A percentile compares a stretch with the other conserved stretches of the same genome.
These are phyloP conservation scores for Erethizon dorsatum DNA, from an alignment of 2,797 vertebrate genomes.

Conservation along the genomic window DNA sequence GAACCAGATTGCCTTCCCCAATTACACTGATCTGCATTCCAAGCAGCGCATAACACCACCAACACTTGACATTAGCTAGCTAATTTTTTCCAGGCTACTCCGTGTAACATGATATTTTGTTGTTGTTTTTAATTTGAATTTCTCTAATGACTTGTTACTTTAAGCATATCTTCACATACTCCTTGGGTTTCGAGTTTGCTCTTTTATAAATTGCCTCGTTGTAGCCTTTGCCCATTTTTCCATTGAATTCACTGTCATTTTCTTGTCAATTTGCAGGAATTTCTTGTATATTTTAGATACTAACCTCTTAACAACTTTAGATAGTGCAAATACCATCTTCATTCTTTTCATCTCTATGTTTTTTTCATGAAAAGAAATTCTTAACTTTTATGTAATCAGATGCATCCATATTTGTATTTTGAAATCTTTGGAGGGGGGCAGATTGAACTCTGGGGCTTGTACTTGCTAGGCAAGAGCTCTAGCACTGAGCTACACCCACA, in stretches of 20 bases:
- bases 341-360: neutral
- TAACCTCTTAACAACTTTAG: neutral
- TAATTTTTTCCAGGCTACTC: slow-evolving; percentile 42
- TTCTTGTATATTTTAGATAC: neutral
- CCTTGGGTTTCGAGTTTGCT: neutral
- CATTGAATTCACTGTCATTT: neutral
- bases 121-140: slow-evolving; percentile 28
- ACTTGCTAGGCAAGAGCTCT: neutral
- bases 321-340: neutral
- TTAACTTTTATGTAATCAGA: neutral
- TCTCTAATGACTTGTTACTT: neutral
- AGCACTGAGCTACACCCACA: neutral
- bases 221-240: neutral
- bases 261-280: neutral
- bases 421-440: neutral
- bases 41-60: neutral
- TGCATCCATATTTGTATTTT: slow-evolving; percentile 20
- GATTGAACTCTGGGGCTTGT: neutral
- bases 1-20: slow-evolving; percentile 36
- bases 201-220: neutral
- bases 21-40: slow-evolving; percentile 2
- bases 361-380: neutral
- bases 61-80: neutral
- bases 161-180: neutral
- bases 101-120: neutral